phyloP scores from a whole-genome alignment of 2,113 vertebrate species.

The Ictalurus punctatus region DNA sequence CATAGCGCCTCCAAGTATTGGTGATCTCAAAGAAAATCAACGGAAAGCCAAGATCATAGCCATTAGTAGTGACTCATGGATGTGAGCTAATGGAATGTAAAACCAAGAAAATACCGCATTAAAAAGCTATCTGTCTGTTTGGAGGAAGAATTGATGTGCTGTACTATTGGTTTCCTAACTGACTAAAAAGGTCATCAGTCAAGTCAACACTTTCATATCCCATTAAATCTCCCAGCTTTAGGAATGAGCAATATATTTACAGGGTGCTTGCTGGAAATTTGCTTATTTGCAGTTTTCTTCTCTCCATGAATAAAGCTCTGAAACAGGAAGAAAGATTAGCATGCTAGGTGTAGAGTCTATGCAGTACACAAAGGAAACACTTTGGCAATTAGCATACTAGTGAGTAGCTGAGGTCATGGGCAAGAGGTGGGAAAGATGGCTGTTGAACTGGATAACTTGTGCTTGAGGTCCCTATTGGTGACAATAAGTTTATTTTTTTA shows the following conservation, averaged over 20 bases:
- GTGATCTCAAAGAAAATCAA: slow-evolving; percentile 60
- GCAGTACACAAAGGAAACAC: neutral
- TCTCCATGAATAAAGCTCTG: slow-evolving; percentile 16
- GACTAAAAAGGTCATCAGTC: slow-evolving; percentile 67
- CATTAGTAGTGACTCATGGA: slow-evolving; percentile 52
- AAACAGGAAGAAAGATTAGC: slow-evolving; percentile 27
- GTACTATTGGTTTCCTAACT: slow-evolving; percentile 54
- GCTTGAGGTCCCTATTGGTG: neutral
- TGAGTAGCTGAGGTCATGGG: neutral
- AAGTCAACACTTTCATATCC: slow-evolving; percentile 63
- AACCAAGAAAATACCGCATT: slow-evolving; percentile 51
- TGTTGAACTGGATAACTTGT: neutral
- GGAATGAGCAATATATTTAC: slow-evolving; percentile 61
- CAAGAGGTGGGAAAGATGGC: slow-evolving; percentile 10
- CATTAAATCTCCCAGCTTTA: slow-evolving; percentile 64
- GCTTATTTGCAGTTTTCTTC: slow-evolving; percentile 45
- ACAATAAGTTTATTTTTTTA: neutral
- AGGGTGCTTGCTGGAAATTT: slow-evolving; percentile 36
- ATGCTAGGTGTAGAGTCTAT: slow-evolving; percentile 32
- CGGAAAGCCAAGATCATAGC: slow-evolving; percentile 55
- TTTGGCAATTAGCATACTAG: slow-evolving; percentile 37
- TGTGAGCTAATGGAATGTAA: slow-evolving; percentile 67
- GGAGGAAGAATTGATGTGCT: slow-evolving; percentile 60
- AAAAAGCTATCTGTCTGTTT: slow-evolving; percentile 50
- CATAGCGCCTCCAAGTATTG: slow-evolving; percentile 58